phyloP scores from a whole-genome alignment of 2,113 vertebrate genomes.

The Salvator merianae region DNA sequence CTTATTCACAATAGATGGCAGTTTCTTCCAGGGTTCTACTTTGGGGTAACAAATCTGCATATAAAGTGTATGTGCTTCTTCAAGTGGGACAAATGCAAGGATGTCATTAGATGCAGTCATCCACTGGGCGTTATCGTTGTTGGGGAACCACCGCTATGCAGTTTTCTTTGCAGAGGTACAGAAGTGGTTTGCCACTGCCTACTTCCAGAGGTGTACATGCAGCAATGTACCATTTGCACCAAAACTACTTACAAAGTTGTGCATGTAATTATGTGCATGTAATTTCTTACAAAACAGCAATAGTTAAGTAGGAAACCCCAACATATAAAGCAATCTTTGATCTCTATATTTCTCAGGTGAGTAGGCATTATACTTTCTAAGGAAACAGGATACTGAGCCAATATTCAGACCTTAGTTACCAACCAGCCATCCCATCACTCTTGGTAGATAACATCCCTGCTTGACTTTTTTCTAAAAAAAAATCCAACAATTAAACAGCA shows the following conservation, averaged over 20 bases:
- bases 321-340: conserved; percentile 12
- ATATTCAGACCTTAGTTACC: conserved; percentile 34
- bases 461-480: not conserved
- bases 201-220: not conserved
- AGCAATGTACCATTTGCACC: not conserved
- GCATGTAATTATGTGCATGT: not conserved
- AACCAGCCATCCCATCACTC: conserved; percentile 22
- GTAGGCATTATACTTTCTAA: conserved; percentile 43
- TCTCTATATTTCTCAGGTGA: conserved; percentile 14
- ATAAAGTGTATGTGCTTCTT: not conserved
- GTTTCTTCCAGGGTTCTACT: conserved; percentile 20
- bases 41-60: not conserved
- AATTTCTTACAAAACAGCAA: not conserved
- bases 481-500: conserved; percentile 44
- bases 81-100: not conserved
- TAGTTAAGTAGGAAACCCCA: not conserved
- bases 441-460: conserved; percentile 26
- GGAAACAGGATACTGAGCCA: conserved; percentile 27
- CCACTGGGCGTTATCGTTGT: too few relatives aligned
- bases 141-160: too few relatives aligned
- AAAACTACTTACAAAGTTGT: too few relatives aligned
- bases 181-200: too few relatives aligned
- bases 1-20: not conserved
- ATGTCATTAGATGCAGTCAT: not conserved
- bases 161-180: too few relatives aligned